These are phyloP conservation scores for Conops quadrifasciatus DNA, from an alignment of 2,888 invertebrate species.

Conservation along the genomic window DNA sequence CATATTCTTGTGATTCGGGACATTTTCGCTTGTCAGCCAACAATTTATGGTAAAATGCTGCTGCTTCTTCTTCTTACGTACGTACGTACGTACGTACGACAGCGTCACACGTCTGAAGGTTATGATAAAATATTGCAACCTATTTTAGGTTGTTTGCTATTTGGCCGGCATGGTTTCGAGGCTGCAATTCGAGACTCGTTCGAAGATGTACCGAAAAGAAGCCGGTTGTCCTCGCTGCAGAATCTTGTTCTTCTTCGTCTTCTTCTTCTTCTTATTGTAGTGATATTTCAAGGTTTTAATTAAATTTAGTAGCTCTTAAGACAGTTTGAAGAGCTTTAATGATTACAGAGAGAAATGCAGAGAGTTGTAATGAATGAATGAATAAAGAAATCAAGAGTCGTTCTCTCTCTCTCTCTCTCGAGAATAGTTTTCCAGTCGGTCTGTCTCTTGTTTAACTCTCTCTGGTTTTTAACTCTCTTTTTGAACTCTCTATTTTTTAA, in stretches of 20 bases:
- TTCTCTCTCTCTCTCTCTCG: too few species aligned
- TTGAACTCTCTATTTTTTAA: too few species aligned
- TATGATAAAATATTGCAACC: slow-evolving; percentile 15
- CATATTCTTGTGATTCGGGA: too few species aligned
- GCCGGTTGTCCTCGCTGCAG: background rate
- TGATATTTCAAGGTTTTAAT: slow-evolving; percentile 19
- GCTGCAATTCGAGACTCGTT: too few species aligned
- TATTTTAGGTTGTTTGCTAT: background rate
- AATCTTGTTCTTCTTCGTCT: background rate
- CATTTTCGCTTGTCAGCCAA: background rate
- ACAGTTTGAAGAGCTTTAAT: too few species aligned
- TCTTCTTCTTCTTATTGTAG: background rate
- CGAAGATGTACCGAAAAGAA: slow-evolving; percentile 1
- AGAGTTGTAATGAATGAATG: background rate
- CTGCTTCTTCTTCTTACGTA: background rate
- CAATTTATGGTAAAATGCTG: slow-evolving; percentile 16
- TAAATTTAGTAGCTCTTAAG: slow-evolving; percentile 2
- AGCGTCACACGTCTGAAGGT: background rate
- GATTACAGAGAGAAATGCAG: background rate
- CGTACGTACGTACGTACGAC: too few species aligned
- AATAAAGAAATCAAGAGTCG: background rate
- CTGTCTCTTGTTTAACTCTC: too few species aligned
- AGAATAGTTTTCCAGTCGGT: too few species aligned
- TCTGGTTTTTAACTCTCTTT: too few species aligned
- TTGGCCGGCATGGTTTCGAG: background rate